A percentile compares a stretch with the other conserved stretches of the same genome.
Conservation (phyloP, 35 echinoderm and acorn worm species). For the Acanthaster planci region DNA sequence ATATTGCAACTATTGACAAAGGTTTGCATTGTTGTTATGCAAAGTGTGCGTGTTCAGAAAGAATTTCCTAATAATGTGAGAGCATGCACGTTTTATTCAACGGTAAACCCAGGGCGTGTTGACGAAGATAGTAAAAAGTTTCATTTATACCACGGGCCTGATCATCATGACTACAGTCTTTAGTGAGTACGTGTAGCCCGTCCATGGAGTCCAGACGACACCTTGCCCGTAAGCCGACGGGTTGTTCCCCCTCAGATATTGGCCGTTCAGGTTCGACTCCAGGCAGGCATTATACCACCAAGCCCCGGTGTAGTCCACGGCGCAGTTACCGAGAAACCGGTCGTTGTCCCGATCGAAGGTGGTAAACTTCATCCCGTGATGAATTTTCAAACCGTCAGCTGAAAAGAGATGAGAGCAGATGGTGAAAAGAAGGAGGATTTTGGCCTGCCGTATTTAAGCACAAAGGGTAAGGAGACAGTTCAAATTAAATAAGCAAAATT, state of each 20-base stretch:
- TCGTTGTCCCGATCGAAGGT: conserved; percentile 90
- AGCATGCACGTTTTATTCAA: too few species aligned
- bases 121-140: background rate
- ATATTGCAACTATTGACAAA: too few species aligned
- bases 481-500: too few species aligned
- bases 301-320: conserved; percentile 60
- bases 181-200: conserved; percentile 73
- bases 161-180: conserved; percentile 88
- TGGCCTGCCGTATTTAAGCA: too few species aligned
- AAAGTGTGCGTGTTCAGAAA: too few species aligned
- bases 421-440: too few species aligned
- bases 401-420: background rate
- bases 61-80: too few species aligned
- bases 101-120: too few species aligned
- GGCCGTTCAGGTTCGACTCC: conserved; percentile 78
- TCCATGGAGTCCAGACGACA: conserved; percentile 87
- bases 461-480: too few species aligned
- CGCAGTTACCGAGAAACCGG: conserved; percentile 73
- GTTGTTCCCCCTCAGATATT: conserved; percentile 54
- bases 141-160: background rate
- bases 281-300: conserved; percentile 92
- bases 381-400: conserved; percentile 56
- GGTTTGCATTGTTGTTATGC: too few species aligned
- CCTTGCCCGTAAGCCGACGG: conserved; percentile 59
- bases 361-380: conserved; percentile 61